Base-by-base conservation (phyloP, 2,113 vertebrate genomes). In the Rhea americana region DNA sequence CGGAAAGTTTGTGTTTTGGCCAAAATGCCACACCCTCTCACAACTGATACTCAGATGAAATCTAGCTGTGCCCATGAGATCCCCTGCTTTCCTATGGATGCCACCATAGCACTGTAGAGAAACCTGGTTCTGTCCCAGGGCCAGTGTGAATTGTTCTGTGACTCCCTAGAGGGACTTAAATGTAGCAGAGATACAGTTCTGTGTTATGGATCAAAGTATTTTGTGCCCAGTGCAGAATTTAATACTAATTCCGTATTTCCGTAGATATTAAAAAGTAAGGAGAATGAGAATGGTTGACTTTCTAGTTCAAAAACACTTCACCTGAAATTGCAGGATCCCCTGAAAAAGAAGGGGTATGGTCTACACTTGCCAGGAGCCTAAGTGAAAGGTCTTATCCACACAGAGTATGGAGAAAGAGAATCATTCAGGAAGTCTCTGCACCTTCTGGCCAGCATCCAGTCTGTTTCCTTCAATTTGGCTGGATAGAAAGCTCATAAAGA, bases 321-420 rank as follows among this genome's bases (percentile, higher is more conserved):
- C 17, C 25, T 2, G 5, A 67, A 79, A 30, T 51, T 87, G 41
- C 19, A 32, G 0, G 0, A 78, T 79, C n/a, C 48, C 16, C 14
- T 80, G 63, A 43, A 73, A 65, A 82, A 59, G 4, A 26, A 1
- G 7, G 13, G 24, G 22, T 68, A 12, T 78, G 30, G 16, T 17
- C 45, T 47, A 47, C 17, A 18, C 45, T 47, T 17, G 17, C 37
- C 25, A 6, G 48, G 45, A 75, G 19, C 75, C 13, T 22, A 58
- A 65, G 21, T 70, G n/a, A 48, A 41, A 82, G 72, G 80, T 37
- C 63, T 58, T 79, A 50, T 47, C 58, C 18, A 59, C 59, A 37
- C 50, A 78, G 26, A 37, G 7, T 10, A 4, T 9, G 32, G 21
- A 32, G 62, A 15, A 51, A 90, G 80, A 20, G 0, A 72, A 47